Conservation (phyloP, 1,140 invertebrate genomes). For the Drosophila kikkawai region DNA sequence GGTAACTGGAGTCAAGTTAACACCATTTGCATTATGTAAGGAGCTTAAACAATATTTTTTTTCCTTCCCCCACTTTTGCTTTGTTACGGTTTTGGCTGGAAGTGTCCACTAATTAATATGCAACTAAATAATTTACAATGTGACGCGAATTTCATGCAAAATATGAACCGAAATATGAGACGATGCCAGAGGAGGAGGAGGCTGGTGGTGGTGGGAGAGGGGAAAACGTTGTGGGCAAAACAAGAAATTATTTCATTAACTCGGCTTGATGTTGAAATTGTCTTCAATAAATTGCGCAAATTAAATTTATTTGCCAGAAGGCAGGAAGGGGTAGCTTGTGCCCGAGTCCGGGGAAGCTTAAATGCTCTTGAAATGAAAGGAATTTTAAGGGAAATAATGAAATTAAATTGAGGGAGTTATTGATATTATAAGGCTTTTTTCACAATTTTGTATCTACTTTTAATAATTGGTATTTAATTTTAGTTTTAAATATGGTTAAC, state of each 20-base stretch:
- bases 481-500: too few relatives aligned
- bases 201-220: not conserved
- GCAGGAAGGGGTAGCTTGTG: not conserved
- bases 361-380: constrained; percentile 22
- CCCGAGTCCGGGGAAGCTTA: not conserved
- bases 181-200: not conserved
- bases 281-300: constrained; percentile 59
- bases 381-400: not conserved
- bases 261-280: constrained; percentile 50
- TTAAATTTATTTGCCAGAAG: constrained; percentile 30
- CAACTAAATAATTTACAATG: constrained; percentile 72
- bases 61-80: not conserved
- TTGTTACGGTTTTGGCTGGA: constrained; percentile 46
- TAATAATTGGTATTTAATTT: not conserved
- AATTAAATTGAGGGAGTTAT: not conserved
- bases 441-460: not conserved
- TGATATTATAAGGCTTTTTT: not conserved
- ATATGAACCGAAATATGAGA: constrained; percentile 25
- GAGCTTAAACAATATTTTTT: constrained; percentile 48
- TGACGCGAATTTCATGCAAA: constrained; percentile 67
- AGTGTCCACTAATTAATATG: constrained; percentile 71
- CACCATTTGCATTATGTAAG: constrained; percentile 70
- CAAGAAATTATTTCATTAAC: constrained; percentile 58
- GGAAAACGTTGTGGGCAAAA: constrained; percentile 12
- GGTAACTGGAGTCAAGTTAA: constrained; percentile 58